phyloP scores from a whole-genome alignment of 1,140 invertebrate species.

The Trichoplusia ni region DNA sequence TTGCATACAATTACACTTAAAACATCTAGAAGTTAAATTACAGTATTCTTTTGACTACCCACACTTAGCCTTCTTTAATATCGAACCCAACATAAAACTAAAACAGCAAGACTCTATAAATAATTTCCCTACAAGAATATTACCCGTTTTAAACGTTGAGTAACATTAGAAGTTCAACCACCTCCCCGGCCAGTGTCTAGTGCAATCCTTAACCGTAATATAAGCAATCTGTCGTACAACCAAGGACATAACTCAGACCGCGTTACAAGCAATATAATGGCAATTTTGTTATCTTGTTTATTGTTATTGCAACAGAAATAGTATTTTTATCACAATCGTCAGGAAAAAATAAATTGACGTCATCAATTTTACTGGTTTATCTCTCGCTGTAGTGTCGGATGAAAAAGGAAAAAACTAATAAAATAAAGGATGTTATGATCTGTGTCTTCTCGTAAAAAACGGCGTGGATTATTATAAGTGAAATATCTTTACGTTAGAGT shows the following conservation, averaged over 20 bases:
- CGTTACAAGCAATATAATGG: constrained; percentile 45
- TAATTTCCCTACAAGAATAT: constrained; percentile 8
- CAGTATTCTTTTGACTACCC: too few relatives aligned
- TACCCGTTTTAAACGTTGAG: constrained; percentile 13
- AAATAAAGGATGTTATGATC: neutral
- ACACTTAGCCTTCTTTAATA: too few relatives aligned
- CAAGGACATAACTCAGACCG: constrained; percentile 61
- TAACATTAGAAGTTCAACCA: constrained; percentile 56
- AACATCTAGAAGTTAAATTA: too few relatives aligned
- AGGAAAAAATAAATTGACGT: constrained; percentile 26
- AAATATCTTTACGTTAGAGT: too few relatives aligned
- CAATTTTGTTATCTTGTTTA: constrained; percentile 53
- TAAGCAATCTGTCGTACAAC: constrained; percentile 68
- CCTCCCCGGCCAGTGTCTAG: constrained; percentile 59
- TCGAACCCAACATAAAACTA: neutral
- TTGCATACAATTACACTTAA: too few relatives aligned
- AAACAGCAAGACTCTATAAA: neutral
- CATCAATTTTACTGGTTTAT: constrained; percentile 23
- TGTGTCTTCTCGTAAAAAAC: too few relatives aligned
- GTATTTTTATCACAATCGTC: constrained; percentile 16
- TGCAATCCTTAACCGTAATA: constrained; percentile 73
- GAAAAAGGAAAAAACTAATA: neutral
- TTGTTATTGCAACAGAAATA: constrained; percentile 44
- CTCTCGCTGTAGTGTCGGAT: neutral
- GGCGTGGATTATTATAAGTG: too few relatives aligned